Conservation (phyloP, 35 echinoderm and acorn worm species). For the Stichopus chloronotus region DNA sequence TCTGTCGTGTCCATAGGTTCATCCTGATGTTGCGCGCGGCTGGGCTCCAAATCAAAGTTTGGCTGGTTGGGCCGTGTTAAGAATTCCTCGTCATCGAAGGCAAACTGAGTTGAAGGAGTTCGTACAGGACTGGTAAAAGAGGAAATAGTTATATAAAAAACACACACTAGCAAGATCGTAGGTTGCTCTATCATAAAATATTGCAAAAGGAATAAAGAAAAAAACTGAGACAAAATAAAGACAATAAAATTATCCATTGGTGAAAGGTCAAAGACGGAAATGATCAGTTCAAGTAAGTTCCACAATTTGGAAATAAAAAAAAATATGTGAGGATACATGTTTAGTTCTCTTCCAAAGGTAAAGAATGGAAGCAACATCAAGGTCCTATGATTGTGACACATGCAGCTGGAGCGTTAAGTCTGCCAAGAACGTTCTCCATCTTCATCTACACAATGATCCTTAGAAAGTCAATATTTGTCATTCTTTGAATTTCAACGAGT, state of each 20-base stretch:
- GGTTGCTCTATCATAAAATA: neutral
- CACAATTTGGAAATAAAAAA: too few relatives aligned
- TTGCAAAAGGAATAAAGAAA: constrained; percentile 4
- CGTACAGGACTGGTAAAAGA: constrained; percentile 59
- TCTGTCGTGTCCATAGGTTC: constrained; percentile 89
- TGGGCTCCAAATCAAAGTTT: neutral
- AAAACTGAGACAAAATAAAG: neutral
- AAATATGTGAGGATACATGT: too few relatives aligned
- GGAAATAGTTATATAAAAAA: neutral
- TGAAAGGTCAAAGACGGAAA: too few relatives aligned
- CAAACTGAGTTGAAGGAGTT: constrained; percentile 83
- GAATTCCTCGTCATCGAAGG: constrained; percentile 88
- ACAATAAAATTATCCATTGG: neutral
- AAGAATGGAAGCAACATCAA: too few relatives aligned
- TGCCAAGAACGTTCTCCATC: too few relatives aligned
- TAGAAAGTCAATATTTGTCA: too few relatives aligned
- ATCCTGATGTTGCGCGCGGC: constrained; percentile 4
- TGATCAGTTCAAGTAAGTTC: too few relatives aligned
- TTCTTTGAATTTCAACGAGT: neutral
- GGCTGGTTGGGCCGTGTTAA: constrained; percentile 23
- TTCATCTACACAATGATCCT: too few relatives aligned
- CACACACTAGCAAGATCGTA: neutral
- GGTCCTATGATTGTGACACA: too few relatives aligned
- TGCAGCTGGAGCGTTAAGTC: too few relatives aligned
- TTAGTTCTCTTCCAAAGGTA: too few relatives aligned